Base-by-base conservation (phyloP, 2,888 invertebrate genomes). In the Nomada fucata region DNA sequence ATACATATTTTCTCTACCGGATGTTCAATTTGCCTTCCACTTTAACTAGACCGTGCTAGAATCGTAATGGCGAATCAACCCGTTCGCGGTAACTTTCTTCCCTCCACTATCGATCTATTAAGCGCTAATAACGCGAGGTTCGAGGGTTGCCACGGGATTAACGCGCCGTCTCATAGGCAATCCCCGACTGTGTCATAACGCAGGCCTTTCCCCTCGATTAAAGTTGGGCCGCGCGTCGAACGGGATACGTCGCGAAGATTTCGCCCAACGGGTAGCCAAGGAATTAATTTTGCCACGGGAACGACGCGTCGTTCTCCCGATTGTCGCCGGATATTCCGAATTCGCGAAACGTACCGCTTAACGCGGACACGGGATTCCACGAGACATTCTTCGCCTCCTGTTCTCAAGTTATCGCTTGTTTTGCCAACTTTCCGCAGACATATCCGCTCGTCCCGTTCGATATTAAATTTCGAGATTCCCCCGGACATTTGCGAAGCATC, bases 381-480 rank as follows among this genome's bases (percentile, higher is more conserved):
- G n/a, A 9, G 76, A 15, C 44, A 15, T 47, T 10, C 47, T 1
- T 47, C 47, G 47, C 15, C 15, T 2, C 26, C 10, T 36, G 13
- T 55, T n/a, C 7, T 5, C 29, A 29, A 36, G 20, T 11, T 42
- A 29, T 20, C 10, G 76, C 57, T 70, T 76, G 50, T 64, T 71
- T 76, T 50, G 36, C 65, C 71, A n/a, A 76, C 13, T n/a, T 52
- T 50, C 23, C 63, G 63, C 23, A 13, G 57, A 76, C 55, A 20
- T 36, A n/a, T 60, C 52, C 60, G 36, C 23, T 36, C 50, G 36
- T 11, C 57, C 23, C 0, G 67, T 13, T 3, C 26, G n/a, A 42
- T 42, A 42, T 50, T 57, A 50, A 47, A 59, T 47, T 26, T 20
- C 69, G 36, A 20, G 59, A 23, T 64, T 42, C 10, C n/a, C 72